Base-by-base conservation (phyloP, 1,140 invertebrate genomes). In the Brachionus calyciflorus region DNA sequence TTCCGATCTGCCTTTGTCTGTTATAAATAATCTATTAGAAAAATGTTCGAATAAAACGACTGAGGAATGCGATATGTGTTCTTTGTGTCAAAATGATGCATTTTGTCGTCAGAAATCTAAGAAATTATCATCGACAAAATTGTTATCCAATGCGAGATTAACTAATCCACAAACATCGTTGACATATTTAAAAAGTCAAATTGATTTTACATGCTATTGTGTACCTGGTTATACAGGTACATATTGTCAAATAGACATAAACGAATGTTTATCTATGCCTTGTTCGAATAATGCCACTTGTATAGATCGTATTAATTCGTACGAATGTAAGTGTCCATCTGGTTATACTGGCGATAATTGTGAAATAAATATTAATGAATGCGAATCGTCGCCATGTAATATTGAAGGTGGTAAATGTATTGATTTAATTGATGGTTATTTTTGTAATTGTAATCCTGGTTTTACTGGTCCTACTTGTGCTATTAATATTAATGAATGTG, bases 341-440 rank as follows among this genome's bases (percentile, higher is more conserved):
- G 94, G 69, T 1, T 96, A 90, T 82, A 89, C 89, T 30, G 94
- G 93, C 28, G 85, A 88, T 28, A 86, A 89, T 78, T 96, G 93
- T 82, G 92, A 94, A 82, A 88, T 88, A 6, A 88, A 81, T 78
- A 77, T 82, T 9, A 81, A 96, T 81, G 93, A 96, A 84, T 96
- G 94, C 83, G 84, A 92, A 10, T 92, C 89, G 77, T 92, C 93
- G 84, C 93, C 93, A 12, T 98, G 94, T 65, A 24, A 51, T 28
- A 26, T 46, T 3, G 10, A 19, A 9, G 41, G 76, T 17, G 82
- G 80, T 0, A 81, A 70, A 7, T 84, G 83, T 78, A 51, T 77
- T 6, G 80, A 83, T 76, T 37, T 78, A 1, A 70, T 69, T 24
- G 77, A 68, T 48, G 78, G 80, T 37, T 82, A 79, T 78, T 77